phyloP scores from a whole-genome alignment of 1,140 invertebrate species.

The Drosophila sturtevanti region DNA sequence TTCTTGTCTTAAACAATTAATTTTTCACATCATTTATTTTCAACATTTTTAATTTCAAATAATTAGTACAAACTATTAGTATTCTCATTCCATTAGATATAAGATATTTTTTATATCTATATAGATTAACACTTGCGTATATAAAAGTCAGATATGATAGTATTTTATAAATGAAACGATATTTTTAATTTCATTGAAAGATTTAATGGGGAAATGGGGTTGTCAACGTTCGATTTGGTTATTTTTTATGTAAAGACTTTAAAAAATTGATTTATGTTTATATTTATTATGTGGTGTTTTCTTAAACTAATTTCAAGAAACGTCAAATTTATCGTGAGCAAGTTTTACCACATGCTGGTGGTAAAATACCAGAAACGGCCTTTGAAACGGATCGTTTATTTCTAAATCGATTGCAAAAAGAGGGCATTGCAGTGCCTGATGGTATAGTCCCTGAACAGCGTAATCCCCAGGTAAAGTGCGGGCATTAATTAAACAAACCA shows the following conservation, averaged over 20 bases:
- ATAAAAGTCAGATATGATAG: no score
- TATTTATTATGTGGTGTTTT: neutral
- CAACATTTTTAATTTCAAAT: no score
- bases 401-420: constrained; percentile 86
- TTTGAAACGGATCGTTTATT: constrained; percentile 86
- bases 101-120: no score
- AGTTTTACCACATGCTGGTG: constrained; percentile 85
- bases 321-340: constrained; percentile 87
- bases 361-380: constrained; percentile 87
- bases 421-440: constrained; percentile 86
- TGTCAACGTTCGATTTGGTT: no score
- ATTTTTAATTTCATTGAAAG: no score
- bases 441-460: constrained; percentile 85
- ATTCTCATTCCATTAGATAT: no score
- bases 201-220: no score
- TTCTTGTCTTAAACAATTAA: no score
- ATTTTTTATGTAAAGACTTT: constrained; percentile 23
- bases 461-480: constrained; percentile 72
- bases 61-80: no score
- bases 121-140: no score
- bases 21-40: no score
- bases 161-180: constrained; percentile 1
- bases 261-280: neutral
- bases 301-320: constrained; percentile 82
- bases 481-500: no score